These are phyloP conservation scores for Slavum lentiscoides DNA, from an alignment of 2,888 invertebrate species.

Conservation along the genomic window DNA sequence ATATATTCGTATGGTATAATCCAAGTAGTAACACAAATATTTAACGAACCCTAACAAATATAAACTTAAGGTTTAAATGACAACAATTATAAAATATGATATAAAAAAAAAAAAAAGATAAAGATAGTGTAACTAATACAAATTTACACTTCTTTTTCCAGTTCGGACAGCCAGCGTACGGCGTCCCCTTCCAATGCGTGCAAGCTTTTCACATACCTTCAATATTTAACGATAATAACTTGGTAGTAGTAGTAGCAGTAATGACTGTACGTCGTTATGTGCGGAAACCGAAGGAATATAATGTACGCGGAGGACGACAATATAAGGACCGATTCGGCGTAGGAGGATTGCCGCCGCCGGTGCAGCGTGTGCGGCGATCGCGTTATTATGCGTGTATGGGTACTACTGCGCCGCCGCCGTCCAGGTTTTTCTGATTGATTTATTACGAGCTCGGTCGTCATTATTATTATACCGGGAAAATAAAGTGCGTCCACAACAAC, in stretches of 20 bases:
- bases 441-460: conserved; percentile 27
- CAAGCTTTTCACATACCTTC: too few relatives aligned
- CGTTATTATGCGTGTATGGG: not conserved
- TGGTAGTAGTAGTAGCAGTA: conserved; percentile 2
- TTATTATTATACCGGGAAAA: conserved; percentile 25
- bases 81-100: too few relatives aligned
- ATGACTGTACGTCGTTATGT: not conserved
- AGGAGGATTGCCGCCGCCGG: not conserved
- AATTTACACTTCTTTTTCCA: too few relatives aligned
- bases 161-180: too few relatives aligned
- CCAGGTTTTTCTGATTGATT: conserved; percentile 48
- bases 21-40: too few relatives aligned
- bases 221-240: not conserved
- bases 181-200: too few relatives aligned
- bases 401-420: conserved; percentile 1
- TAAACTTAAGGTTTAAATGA: too few relatives aligned
- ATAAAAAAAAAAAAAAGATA: too few relatives aligned
- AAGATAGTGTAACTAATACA: too few relatives aligned
- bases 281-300: not conserved
- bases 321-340: not conserved
- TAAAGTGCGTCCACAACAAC: not conserved
- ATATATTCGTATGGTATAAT: too few relatives aligned
- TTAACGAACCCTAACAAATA: too few relatives aligned
- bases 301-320: conserved; percentile 9
- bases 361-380: not conserved